Evolutionary conservation across 2,797 vertebrate species (phyloP).

Genomic region (Muraenolepis orangiensis): DNA sequence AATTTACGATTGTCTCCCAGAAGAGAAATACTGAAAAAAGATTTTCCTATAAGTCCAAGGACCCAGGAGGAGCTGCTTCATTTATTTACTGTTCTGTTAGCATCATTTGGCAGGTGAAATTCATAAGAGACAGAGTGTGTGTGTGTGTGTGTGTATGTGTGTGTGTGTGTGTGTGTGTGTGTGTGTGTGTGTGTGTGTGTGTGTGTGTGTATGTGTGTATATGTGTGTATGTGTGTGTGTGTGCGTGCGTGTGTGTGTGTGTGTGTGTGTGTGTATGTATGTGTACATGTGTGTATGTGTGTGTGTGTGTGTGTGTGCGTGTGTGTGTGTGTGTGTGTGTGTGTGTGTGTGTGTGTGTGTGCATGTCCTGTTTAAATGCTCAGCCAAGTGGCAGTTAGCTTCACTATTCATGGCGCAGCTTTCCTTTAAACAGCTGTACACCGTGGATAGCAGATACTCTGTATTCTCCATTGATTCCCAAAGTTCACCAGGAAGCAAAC

Average conservation of each 20-base stretch:
- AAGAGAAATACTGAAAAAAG: neutral
- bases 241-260: neutral
- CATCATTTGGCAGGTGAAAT: neutral
- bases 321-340: neutral
- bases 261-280: neutral
- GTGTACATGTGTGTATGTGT: neutral
- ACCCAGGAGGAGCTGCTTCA: neutral
- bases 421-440: constrained; percentile 43
- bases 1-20: neutral
- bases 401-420: constrained; percentile 14
- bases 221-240: neutral
- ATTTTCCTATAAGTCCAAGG: neutral
- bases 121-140: neutral
- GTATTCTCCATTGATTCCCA: constrained; percentile 46
- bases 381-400: constrained; percentile 9
- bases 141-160: too few relatives aligned
- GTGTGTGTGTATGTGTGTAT: neutral
- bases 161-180: neutral
- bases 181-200: neutral
- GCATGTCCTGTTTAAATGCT: constrained; percentile 11
- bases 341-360: neutral
- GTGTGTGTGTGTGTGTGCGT: neutral
- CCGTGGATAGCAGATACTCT: constrained; percentile 48
- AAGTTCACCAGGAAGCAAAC: constrained; percentile 34
- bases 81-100: neutral